Base-by-base conservation (phyloP, 2,888 invertebrate genomes). In the Escarpia spicata region DNA sequence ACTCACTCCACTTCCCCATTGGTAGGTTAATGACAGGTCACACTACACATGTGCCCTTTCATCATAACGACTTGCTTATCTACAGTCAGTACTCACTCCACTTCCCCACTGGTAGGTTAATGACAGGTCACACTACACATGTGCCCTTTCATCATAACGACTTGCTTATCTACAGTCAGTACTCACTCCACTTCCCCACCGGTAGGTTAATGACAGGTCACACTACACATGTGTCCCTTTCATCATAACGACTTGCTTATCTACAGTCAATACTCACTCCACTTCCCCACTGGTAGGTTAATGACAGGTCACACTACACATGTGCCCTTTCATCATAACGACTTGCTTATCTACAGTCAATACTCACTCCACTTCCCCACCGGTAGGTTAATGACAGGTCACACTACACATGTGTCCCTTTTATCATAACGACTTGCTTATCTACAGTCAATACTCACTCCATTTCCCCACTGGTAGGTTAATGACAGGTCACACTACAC, bases 21-120 rank as follows among this genome's bases (percentile, higher is more conserved):
- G 92, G 91, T 91, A 91, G 44, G 91, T n/a, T 10, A 91, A n/a
- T 43, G 75, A 37, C 37, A 37, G 10, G 75, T 43, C 19, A 92
- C 10, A 12, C 44, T 26, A 19, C 44, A 44, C 31, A 43, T 15
- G 19, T 26, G 43, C 43, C 91, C 8, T 90, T 90, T 31, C 37
- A 9, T 90, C 8, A 6, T 9, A 45, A 45, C 0, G 10, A 10
- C 15, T 15, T 15, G 52, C 52, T 52, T 37, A 15, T 52, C 52
- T 52, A 52, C 52, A 52, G 9, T 9, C 52, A 52, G 0, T 52
- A 15, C 52, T 52, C 52, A 52, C 9, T 52, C 3, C 75, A 26
- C 75, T 75, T 91, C 60, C 37, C 91, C 43, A 31, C 91, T 12
- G 92, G 91, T 91, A 91, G 44, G 91, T n/a, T 10, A 91, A n/a